phyloP scores from a whole-genome alignment of 2,888 invertebrate species.

The Hylaea fasciaria region DNA sequence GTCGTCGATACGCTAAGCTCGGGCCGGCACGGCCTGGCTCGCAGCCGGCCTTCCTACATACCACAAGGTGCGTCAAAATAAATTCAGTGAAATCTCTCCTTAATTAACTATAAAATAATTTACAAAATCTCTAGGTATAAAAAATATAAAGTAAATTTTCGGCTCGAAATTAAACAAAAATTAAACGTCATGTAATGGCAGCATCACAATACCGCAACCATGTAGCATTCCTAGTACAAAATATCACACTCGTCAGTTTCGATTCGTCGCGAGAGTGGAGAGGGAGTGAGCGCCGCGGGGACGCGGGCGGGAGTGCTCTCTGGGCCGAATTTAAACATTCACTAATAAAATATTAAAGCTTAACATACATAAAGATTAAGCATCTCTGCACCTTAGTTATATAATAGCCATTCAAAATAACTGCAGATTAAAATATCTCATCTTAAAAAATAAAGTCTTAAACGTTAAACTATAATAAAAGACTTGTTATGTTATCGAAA shows the following conservation, averaged over 20 bases:
- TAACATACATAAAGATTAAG: constrained; percentile 86
- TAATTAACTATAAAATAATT: constrained; percentile 79
- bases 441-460: constrained; percentile 84
- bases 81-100: constrained; percentile 62
- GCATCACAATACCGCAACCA: constrained; percentile 72
- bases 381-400: constrained; percentile 84
- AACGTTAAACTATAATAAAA: constrained; percentile 81
- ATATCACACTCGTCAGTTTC: constrained; percentile 77
- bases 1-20: constrained; percentile 62
- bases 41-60: constrained; percentile 49
- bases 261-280: constrained; percentile 40
- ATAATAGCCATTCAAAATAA: constrained; percentile 85
- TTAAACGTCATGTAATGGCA: constrained; percentile 65
- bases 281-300: constrained; percentile 26
- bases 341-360: constrained; percentile 86
- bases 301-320: constrained; percentile 60
- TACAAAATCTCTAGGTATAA: constrained; percentile 79
- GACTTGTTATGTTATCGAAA: constrained; percentile 71
- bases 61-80: constrained; percentile 52
- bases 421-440: constrained; percentile 85
- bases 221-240: constrained; percentile 77
- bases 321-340: constrained; percentile 82
- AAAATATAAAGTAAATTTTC: constrained; percentile 77
- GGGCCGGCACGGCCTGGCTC: constrained; percentile 40
- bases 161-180: constrained; percentile 62